Base-by-base conservation (phyloP, 2,113 vertebrate species). In the Lampris megalopsis region DNA sequence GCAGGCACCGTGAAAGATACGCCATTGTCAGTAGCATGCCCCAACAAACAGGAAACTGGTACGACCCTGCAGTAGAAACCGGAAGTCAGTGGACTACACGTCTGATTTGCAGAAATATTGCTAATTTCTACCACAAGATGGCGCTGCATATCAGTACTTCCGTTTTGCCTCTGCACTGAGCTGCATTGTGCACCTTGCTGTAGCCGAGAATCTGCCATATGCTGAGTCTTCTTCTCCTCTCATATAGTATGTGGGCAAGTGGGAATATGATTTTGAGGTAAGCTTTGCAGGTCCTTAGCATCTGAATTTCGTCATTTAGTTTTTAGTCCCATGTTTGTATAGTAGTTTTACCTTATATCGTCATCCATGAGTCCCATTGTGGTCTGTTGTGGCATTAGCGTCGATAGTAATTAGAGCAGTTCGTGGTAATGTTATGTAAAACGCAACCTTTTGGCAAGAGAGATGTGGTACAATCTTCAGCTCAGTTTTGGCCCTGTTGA, bases 191-290 rank as follows among this genome's bases (percentile, higher is more conserved):
- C 62, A 79, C 53, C 45, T 49, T 81, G 63, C 76, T 37, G 6
- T 58, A n/a, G 9, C 40, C 11, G 2, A 40, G 35, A 11, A 5
- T 78, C 59, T 73, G 58, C 80, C 57, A 87, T 63, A 77, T 41
- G 53, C 87, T 68, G 71, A 56, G 61, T 66, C 56, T 73, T 64
- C 74, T 50, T 86, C 77, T 89, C 53, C 68, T 83, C 85, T 88
- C 52, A 79, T 71, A 82, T 93, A 98, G 97, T 97, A 94, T 89
- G 86, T 92, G 92, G 97, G 97, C 87, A 98, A 98, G 91, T 99
- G 97, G 97, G 94, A 98, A 85, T 99, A 98, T 93, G 95, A 95
- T 93, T 97, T 96, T 79, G 92, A 98, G 97, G 97, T 98, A 97
- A 98, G 97, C 89, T 56, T 11, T 73, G 48, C 7, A 52, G 71